Base-by-base conservation (phyloP, 2,797 vertebrate genomes). In the Xenops minutus region DNA sequence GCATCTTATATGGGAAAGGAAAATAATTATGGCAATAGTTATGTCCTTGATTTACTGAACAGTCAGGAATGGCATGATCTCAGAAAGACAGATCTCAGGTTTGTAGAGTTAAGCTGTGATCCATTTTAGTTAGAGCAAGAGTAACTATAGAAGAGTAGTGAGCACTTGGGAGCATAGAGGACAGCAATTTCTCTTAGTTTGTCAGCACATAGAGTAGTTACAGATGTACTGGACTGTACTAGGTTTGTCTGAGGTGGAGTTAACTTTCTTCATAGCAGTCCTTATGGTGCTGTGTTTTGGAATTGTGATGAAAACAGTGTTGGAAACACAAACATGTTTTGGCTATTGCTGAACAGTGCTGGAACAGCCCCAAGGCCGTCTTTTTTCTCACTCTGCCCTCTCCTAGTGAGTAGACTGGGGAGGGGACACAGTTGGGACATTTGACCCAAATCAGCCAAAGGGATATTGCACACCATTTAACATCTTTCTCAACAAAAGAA, bases 401-500 rank as follows among this genome's bases (percentile, higher is more conserved):
- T 67, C 36, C 29, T 43, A 61, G 24, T 43, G 29, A 74, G 48
- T 39, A 39, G 52, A 6, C 37, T 27, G 10, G 16, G 46, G 8
- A 71, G 2, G 21, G 7, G 12, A 36, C 32, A 30, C 9, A 77
- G 12, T 32, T 54, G 69, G 59, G 14, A 46, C 36, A 41, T 21
- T 49, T 77, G 69, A 46, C 32, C 8, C 3, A 6, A 49, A 51
- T 51, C 64, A 55, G 7, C 22, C 32, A 73, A 30, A 68, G 17
- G 44, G 14, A 39, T 85, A 41, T 54, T 81, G 12, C n/a, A 26
- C 0, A 3, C n/a, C 8, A 0, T 37, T 1, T 66, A 43, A 24
- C 20, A 52, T 19, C 10, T 69, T 81, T 82, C n/a, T 69, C n/a
- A 77, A 44, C 32, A n/a, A 26, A 62, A 63, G 9, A n/a, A 71